Percentiles rank a stretch among this genome's conserved stretches.
Evolutionary conservation across 2,888 invertebrate genomes (phyloP).

Genomic region (Harmothoe impar): DNA sequence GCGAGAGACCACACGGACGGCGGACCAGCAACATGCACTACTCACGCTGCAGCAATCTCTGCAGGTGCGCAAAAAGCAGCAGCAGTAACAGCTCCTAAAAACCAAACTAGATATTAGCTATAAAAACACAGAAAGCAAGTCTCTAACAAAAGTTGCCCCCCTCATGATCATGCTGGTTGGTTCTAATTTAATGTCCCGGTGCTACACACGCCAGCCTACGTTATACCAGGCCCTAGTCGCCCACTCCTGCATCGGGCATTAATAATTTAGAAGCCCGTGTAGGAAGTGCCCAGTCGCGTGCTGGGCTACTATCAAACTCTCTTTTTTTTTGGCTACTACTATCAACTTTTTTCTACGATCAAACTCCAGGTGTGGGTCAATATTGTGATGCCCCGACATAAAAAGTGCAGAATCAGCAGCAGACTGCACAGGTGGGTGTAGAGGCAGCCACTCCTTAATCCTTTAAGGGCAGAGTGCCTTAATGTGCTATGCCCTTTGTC

Average conservation of each 20-base stretch:
- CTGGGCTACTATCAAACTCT: background rate
- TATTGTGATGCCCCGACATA: conserved; percentile 11
- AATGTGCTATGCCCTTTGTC: too few species aligned
- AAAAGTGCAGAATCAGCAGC: background rate
- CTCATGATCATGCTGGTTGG: background rate
- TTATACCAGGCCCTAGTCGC: background rate
- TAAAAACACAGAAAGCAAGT: too few species aligned
- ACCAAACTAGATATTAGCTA: too few species aligned
- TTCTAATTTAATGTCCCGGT: background rate
- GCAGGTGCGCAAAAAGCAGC: too few species aligned
- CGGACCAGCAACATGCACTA: too few species aligned
- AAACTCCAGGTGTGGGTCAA: background rate
- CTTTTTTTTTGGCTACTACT: background rate
- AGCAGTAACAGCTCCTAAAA: too few species aligned
- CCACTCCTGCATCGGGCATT: background rate
- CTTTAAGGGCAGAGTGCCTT: too few species aligned
- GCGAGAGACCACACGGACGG: background rate
- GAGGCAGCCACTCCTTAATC: too few species aligned
- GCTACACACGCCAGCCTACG: background rate
- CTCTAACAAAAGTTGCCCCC: too few species aligned
- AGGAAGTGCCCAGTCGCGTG: conserved; percentile 17
- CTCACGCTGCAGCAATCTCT: too few species aligned
- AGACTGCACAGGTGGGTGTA: too few species aligned
- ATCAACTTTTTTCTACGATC: too few species aligned
- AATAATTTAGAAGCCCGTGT: background rate